Base-by-base conservation (phyloP, 2,888 invertebrate genomes). In the Tenthredo distinguenda region DNA sequence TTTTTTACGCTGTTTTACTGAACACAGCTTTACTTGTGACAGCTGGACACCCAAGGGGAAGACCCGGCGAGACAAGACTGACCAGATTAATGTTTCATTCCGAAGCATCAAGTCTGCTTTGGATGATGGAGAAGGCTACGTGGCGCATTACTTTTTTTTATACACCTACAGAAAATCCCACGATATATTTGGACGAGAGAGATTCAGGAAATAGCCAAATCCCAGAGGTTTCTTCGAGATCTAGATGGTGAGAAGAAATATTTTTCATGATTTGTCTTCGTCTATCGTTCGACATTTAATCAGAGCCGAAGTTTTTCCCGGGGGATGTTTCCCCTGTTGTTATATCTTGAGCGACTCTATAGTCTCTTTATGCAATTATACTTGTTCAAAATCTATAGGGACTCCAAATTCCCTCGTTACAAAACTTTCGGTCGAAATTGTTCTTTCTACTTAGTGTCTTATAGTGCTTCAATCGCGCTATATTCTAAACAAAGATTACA, bases 41-140 rank as follows among this genome's bases (percentile, higher is more conserved):
- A 58, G 58, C 21, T 62, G 81, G 62, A 81, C 62, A 81, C n/a
- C 81, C 81, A 37, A 62, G 81, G 81, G 81, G 7, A 62, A 62
- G 62, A 58, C 37, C 26, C 12, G 81, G 31, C 18, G 77, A 21
- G 81, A 62, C 81, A 15, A 37, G 50, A 40, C 37, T 81, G 21
- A 58, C 21, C 58, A 31, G 58, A 81, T 81, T 81, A 34, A 62
- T 37, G 81, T 81, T 81, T 58, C 34, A 62, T 81, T 40, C 62
- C 58, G 4, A 21, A 12, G 37, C 21, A 37, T 81, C 58, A 81
- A 81, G 81, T 62, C 62, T 81, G 58, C 62, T 58, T 58, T 81
- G 58, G 62, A 81, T 81, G 58, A 62, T 62, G 62, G 81, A 40
- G 62, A 40, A 62, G 81, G 37, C 62, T 37, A 62, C 26, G 3